Evolutionary conservation across 2,888 invertebrate species (phyloP), one percentile per base, ranked within the genome.

Genomic region (Polydrusus cervinus): DNA sequence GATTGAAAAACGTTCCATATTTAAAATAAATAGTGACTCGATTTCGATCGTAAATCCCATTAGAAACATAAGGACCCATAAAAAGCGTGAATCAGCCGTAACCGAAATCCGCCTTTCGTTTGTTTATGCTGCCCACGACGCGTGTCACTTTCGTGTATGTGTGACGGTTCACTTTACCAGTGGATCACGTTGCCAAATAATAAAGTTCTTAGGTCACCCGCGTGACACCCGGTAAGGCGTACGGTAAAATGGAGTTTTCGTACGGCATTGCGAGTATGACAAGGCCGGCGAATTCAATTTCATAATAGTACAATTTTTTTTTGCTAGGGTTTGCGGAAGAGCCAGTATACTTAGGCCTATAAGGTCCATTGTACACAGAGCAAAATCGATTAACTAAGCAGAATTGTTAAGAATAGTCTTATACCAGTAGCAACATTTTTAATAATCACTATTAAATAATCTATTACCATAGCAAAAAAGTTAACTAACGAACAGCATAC

Each of bases 121-220:
- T 74, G 38, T 68, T 74, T 74, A 74, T 74, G 62, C 74, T n/a
- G 25, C 67, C 68, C 74, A 68, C 68, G 64, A 34, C 61, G 51
- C 53, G 68, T 67, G 73, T 74, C 43, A 68, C 16, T 61, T 18
- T 47, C 14, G 18, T 40, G 71, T 16, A n/a, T n/a, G 20, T 45
- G 53, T 64, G 25, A 53, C 55, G 71, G 51, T 55, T 64, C 49
- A 71, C 71, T 64, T 64, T 67, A 34, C 67, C 25, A 20, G 53
- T 30, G 62, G 62, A 62, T n/a, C 62, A 30, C 43, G 55, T 11
- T 10, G 47, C 49, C 55, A 30, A 75, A 77, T 75, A 62, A 71
- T 65, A n/a, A 60, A 51, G 43, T 71, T 74, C 72, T 72, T 73
- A 74, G 70, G 71, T 75, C 73, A 75, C 61, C 68, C 69, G 66